Conservation (phyloP, 2,888 invertebrate genomes). For the Hecatera dysodea region DNA sequence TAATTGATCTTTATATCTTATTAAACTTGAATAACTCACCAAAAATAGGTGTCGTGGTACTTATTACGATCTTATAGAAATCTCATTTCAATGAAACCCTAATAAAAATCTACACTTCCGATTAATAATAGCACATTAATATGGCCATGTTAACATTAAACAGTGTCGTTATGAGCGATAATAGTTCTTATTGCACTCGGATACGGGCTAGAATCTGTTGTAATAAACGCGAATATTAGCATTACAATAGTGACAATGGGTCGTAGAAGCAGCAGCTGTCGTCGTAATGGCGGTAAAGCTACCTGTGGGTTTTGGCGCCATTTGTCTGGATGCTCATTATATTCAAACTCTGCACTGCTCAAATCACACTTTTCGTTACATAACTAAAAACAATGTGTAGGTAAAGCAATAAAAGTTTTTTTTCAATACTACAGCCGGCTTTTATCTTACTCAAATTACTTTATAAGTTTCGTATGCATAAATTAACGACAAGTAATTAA, state of each 20-base stretch:
- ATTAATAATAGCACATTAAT: constrained; percentile 75
- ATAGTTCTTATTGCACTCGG: constrained; percentile 43
- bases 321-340: constrained; percentile 45
- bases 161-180: constrained; percentile 46
- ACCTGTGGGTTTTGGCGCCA: constrained; percentile 64
- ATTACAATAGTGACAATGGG: constrained; percentile 73
- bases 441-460: constrained; percentile 18
- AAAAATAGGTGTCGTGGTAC: constrained; percentile 56
- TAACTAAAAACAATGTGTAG: background rate
- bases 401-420: background rate
- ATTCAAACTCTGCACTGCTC: background rate
- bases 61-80: constrained; percentile 61
- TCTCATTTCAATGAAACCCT: constrained; percentile 71
- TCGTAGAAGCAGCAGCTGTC: constrained; percentile 79
- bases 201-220: constrained; percentile 65
- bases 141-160: constrained; percentile 62
- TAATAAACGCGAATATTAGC: constrained; percentile 63
- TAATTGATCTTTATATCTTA: constrained; percentile 57
- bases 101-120: constrained; percentile 77
- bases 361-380: background rate
- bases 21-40: constrained; percentile 66
- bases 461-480: constrained; percentile 33
- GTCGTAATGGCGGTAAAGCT: constrained; percentile 68
- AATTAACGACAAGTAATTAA: constrained; percentile 40
- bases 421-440: constrained; percentile 16